Evolutionary conservation across 2,113 vertebrate genomes (phyloP).

Genomic region (Empidonax traillii): DNA sequence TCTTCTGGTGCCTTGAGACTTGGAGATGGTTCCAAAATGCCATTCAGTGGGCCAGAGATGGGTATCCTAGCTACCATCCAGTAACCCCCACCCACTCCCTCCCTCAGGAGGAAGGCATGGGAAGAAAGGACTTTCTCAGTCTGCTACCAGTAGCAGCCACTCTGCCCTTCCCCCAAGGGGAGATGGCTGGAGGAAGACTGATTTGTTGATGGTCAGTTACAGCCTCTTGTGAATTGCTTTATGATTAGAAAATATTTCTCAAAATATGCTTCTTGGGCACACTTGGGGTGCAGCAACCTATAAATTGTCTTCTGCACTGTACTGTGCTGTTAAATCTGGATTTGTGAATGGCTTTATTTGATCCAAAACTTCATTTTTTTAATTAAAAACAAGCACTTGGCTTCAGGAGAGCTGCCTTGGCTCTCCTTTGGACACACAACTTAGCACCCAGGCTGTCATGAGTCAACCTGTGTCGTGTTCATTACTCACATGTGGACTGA

Average conservation of each 20-base stretch:
- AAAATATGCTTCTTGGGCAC: not conserved
- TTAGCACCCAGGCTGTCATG: not conserved
- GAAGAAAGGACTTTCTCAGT: not conserved
- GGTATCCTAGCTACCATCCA: fast-evolving
- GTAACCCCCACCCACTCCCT: not conserved
- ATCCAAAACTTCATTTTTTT: not conserved
- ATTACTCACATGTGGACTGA: fast-evolving
- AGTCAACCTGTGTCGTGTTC: not conserved
- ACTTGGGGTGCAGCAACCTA: not conserved
- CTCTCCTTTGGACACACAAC: not conserved
- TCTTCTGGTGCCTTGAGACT: not conserved
- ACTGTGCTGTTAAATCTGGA: not conserved
- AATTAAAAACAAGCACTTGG: not conserved
- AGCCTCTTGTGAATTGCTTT: not conserved
- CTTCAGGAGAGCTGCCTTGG: not conserved
- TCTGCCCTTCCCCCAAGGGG: not conserved
- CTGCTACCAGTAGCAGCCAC: not conserved
- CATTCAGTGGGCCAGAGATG: fast-evolving
- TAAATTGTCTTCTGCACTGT: not conserved
- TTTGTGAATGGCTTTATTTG: not conserved
- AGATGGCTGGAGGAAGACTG: not conserved
- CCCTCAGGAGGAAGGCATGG: fast-evolving
- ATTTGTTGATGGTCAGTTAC: not conserved
- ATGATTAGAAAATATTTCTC: not conserved
- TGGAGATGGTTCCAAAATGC: fast-evolving